Conservation (phyloP, 2,113 vertebrate species). For the Aspiorhynchus laticeps region DNA sequence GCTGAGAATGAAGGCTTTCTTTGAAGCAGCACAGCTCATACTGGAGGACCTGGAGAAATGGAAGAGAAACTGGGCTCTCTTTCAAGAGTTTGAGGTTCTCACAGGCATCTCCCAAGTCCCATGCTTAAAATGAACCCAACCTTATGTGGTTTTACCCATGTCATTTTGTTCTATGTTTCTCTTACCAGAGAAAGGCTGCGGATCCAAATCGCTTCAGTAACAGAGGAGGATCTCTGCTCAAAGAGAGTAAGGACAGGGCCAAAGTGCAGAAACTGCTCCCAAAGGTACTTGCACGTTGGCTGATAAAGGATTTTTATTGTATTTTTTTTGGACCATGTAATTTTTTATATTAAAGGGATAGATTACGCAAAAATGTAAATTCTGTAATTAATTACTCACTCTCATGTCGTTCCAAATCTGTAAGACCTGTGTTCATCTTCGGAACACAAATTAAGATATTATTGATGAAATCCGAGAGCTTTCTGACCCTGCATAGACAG, state of each 20-base stretch:
- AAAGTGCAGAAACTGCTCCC: constrained; percentile 70
- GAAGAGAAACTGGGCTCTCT: constrained; percentile 63
- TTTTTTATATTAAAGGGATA: background rate
- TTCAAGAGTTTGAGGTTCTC: constrained; percentile 69
- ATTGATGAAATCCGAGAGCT: too few relatives aligned
- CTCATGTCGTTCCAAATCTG: too few relatives aligned
- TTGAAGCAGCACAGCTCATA: constrained; percentile 58
- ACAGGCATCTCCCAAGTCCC: background rate
- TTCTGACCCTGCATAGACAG: background rate
- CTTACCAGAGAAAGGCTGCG: constrained; percentile 69
- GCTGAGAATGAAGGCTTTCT: constrained; percentile 55
- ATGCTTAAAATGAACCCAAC: background rate
- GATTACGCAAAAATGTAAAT: too few relatives aligned
- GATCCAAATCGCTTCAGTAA: constrained; percentile 73
- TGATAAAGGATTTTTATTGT: background rate
- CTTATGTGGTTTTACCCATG: background rate
- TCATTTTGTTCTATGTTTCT: background rate
- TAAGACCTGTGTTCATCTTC: too few relatives aligned
- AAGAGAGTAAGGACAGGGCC: constrained; percentile 68
- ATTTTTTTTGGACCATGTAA: background rate
- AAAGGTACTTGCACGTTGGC: constrained; percentile 58
- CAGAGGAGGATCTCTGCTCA: constrained; percentile 71
- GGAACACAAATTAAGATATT: too few relatives aligned
- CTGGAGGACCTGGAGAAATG: constrained; percentile 69
- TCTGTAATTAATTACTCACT: too few relatives aligned